Evolutionary conservation across 1,140 invertebrate genomes (phyloP).

Genomic region (Drosophila ohnishii): DNA sequence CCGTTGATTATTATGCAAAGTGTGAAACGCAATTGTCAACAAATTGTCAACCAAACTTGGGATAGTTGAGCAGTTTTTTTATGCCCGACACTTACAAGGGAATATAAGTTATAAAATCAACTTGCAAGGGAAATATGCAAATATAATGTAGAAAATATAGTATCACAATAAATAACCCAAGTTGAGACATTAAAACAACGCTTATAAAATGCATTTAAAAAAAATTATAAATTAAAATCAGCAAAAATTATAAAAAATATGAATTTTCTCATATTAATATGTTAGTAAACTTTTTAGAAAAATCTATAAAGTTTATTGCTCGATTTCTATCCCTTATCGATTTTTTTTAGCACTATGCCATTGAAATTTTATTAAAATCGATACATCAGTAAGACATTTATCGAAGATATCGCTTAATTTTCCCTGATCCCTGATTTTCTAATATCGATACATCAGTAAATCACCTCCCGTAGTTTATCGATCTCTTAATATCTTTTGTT

Average conservation of each 20-base stretch:
- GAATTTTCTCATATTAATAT: too few relatives aligned
- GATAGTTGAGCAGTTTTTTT: conserved; percentile 60
- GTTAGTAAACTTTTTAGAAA: background rate
- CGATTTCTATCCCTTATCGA: background rate
- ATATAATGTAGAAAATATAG: background rate
- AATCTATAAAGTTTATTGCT: background rate
- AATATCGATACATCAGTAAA: background rate
- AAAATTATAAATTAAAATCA: too few relatives aligned
- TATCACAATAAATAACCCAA: background rate
- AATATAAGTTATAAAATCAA: conserved; percentile 3
- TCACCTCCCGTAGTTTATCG: too few relatives aligned
- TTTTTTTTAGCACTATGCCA: background rate
- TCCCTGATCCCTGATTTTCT: too few relatives aligned
- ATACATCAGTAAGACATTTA: too few relatives aligned
- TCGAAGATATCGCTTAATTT: too few relatives aligned
- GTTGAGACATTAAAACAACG: background rate
- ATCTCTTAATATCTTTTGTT: too few relatives aligned
- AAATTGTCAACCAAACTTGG: conserved; percentile 75
- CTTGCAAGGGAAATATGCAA: background rate
- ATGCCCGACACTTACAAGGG: background rate
- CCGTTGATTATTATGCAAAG: conserved; percentile 73
- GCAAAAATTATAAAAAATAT: too few relatives aligned
- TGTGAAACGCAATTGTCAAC: conserved; percentile 78
- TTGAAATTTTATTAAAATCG: too few relatives aligned
- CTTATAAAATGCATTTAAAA: background rate